Evolutionary conservation across 2,888 invertebrate genomes (phyloP).

Genomic region (Synergus itoensis): DNA sequence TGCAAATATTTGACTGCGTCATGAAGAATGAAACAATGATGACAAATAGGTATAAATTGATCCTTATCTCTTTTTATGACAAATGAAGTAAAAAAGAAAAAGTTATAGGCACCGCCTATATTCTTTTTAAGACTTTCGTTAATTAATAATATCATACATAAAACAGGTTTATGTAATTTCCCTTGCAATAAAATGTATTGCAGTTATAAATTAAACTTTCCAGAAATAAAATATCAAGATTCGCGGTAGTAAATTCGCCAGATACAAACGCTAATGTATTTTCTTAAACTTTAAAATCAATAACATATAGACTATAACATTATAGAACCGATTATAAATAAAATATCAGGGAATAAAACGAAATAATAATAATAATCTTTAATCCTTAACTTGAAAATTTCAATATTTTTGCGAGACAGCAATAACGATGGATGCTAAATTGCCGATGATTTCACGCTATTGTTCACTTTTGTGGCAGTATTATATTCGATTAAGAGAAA

Average conservation of each 20-base stretch:
- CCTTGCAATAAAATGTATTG: too few species aligned
- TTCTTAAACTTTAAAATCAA: neutral
- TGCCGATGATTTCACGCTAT: conserved; percentile 4
- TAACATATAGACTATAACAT: too few species aligned
- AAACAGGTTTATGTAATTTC: too few species aligned
- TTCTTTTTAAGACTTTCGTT: neutral
- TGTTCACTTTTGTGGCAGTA: conserved; percentile 1
- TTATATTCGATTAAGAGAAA: conserved; percentile 15
- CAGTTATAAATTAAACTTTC: too few species aligned
- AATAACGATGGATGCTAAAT: neutral
- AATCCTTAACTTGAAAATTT: neutral
- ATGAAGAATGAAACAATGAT: neutral
- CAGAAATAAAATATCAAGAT: too few species aligned
- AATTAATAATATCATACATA: neutral
- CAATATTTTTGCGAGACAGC: neutral
- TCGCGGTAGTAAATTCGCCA: neutral
- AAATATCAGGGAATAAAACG: neutral
- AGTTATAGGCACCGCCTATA: neutral
- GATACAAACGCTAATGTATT: too few species aligned
- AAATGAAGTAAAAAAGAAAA: neutral
- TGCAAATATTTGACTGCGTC: conserved; percentile 26
- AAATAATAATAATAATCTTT: neutral
- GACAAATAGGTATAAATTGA: conserved; percentile 1
- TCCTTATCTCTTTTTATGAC: conserved; percentile 2
- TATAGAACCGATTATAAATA: neutral